phyloP scores from a whole-genome alignment of 2,113 vertebrate genomes.

The Gobio gobio region DNA sequence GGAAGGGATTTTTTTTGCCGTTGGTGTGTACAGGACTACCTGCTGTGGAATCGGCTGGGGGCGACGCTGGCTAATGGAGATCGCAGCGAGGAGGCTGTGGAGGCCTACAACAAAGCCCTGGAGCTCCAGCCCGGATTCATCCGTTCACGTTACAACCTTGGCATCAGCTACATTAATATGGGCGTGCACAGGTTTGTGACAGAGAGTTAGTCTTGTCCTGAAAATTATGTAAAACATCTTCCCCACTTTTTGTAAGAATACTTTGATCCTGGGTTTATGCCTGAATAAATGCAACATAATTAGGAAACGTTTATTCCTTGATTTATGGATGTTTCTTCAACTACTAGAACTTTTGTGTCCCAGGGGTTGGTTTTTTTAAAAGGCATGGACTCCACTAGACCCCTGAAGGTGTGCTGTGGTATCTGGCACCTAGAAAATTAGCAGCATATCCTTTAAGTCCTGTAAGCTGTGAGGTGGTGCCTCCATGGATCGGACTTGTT shows the following conservation, averaged over 20 bases:
- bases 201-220: background rate
- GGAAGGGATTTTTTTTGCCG: background rate
- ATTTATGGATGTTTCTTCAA: slow-evolving; percentile 1
- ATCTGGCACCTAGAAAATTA: too few relatives aligned
- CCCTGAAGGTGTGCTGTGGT: too few relatives aligned
- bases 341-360: background rate
- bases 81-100: slow-evolving; percentile 94
- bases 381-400: too few relatives aligned
- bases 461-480: too few relatives aligned
- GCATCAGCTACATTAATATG: slow-evolving; percentile 98
- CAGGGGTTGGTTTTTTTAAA: background rate
- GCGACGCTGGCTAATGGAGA: slow-evolving; percentile 96
- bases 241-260: background rate
- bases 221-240: background rate
- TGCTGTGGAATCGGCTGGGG: slow-evolving; percentile 96
- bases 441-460: too few relatives aligned
- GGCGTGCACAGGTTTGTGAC: slow-evolving; percentile 90
- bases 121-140: slow-evolving; percentile 98
- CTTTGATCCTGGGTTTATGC: background rate
- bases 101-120: slow-evolving; percentile 91
- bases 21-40: slow-evolving; percentile 84
- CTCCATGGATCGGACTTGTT: too few relatives aligned
- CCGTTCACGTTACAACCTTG: slow-evolving; percentile 95
- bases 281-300: background rate
- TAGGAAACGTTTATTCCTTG: background rate